Percentiles rank a stretch among this genome's conserved stretches.
These are phyloP conservation scores for Apodemia hepburni DNA, from an alignment of 2,888 invertebrate species.

Conservation along the genomic window DNA sequence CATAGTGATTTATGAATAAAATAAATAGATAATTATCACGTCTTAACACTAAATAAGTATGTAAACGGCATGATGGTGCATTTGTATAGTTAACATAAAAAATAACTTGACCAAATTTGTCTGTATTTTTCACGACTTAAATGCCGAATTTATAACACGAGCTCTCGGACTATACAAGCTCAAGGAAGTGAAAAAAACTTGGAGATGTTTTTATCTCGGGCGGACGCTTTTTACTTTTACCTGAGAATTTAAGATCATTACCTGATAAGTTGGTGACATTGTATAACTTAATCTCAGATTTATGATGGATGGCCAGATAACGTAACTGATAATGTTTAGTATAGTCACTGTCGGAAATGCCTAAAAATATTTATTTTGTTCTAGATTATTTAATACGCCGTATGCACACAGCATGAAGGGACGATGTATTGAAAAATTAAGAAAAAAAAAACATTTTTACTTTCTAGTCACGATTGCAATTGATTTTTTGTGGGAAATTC, in stretches of 20 bases:
- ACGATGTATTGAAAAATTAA: no score
- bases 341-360: neutral
- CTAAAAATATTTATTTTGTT: neutral
- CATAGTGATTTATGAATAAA: no score
- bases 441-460: no score
- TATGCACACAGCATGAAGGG: no score
- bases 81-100: no score
- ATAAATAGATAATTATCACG: no score
- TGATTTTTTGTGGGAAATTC: no score
- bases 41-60: no score
- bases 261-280: slow-evolving; percentile 12
- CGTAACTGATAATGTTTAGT: neutral
- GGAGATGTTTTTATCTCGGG: slow-evolving; percentile 17
- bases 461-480: no score
- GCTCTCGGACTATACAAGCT: neutral
- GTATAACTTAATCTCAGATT: slow-evolving; percentile 12
- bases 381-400: neutral
- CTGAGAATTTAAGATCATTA: slow-evolving; percentile 2
- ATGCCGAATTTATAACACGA: neutral
- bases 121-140: neutral
- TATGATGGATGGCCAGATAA: slow-evolving; percentile 10
- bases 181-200: slow-evolving; percentile 21
- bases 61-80: no score
- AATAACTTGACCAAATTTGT: neutral
- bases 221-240: slow-evolving; percentile 18